Percentiles rank a stretch among this genome's conserved stretches.
Conservation (phyloP, 1,140 invertebrate genomes). For the Zaprionus ghesquierei region DNA sequence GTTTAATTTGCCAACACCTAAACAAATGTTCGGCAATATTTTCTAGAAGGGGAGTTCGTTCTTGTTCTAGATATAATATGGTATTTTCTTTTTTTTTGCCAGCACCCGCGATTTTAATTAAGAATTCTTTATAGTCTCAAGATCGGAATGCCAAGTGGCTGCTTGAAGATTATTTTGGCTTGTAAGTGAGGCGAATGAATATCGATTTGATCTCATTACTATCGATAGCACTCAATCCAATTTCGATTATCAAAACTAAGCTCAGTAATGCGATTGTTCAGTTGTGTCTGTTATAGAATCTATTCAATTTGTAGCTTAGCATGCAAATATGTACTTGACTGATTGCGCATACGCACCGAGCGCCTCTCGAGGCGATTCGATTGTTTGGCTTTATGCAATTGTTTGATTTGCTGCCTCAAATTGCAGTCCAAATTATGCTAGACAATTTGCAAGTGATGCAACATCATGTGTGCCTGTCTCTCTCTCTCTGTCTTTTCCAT, state of each 20-base stretch:
- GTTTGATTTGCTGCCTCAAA: constrained; percentile 24
- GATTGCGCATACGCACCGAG: constrained; percentile 26
- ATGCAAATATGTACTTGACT: no score
- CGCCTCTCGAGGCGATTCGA: background rate
- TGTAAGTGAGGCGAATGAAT: background rate
- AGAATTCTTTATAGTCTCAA: background rate
- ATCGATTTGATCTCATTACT: background rate
- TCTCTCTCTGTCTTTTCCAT: background rate
- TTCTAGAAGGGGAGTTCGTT: background rate
- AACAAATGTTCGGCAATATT: background rate
- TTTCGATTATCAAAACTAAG: no score
- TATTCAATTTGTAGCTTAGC: no score
- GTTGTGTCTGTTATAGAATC: no score
- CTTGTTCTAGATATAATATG: background rate
- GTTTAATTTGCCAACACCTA: background rate
- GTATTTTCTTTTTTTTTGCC: no score
- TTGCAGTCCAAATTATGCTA: constrained; percentile 16
- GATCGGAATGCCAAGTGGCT: background rate
- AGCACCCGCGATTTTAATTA: background rate
- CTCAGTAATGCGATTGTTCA: no score
- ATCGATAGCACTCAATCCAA: background rate
- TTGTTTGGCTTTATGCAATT: constrained; percentile 15
- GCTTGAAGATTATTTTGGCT: background rate
- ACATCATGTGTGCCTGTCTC: background rate
- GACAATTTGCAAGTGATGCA: constrained; percentile 33